phyloP scores from a whole-genome alignment of 1,140 invertebrate genomes.

The Brachionus asplanchnoidis region DNA sequence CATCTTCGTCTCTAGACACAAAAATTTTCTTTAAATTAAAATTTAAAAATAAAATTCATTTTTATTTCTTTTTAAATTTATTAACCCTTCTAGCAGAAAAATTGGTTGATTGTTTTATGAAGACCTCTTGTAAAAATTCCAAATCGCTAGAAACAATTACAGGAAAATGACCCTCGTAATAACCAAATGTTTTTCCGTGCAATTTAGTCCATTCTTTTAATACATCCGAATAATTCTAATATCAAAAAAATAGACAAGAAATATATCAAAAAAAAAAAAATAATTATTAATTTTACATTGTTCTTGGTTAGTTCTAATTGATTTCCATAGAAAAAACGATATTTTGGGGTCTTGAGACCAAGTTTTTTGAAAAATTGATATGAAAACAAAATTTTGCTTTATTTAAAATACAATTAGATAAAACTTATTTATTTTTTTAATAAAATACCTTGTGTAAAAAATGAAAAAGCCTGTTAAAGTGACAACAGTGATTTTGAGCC shows the following conservation, averaged over 20 bases:
- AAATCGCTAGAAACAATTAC: conserved; percentile 56
- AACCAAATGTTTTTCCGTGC: conserved; percentile 58
- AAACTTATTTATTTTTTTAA: not conserved
- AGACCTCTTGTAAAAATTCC: conserved; percentile 55
- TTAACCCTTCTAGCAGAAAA: conserved; percentile 57
- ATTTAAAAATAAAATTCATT: not conserved
- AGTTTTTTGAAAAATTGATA: conserved; percentile 19
- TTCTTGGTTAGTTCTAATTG: not conserved
- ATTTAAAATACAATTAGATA: not conserved
- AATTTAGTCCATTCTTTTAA: conserved; percentile 51
- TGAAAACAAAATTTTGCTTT: not conserved
- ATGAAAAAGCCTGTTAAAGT: too few species aligned
- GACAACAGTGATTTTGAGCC: too few species aligned
- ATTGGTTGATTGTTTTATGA: conserved; percentile 57
- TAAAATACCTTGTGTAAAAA: not conserved
- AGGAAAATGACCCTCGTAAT: conserved; percentile 54
- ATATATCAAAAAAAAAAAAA: not conserved
- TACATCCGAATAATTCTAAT: not conserved
- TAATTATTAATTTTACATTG: not conserved
- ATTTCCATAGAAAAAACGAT: conserved; percentile 32
- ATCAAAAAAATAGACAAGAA: not conserved
- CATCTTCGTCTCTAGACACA: not conserved
- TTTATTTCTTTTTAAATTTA: not conserved
- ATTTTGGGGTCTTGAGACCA: not conserved
- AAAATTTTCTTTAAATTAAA: not conserved